These are phyloP conservation scores for Clitarchus hookeri DNA, from an alignment of 2,888 invertebrate genomes.

Conservation along the genomic window DNA sequence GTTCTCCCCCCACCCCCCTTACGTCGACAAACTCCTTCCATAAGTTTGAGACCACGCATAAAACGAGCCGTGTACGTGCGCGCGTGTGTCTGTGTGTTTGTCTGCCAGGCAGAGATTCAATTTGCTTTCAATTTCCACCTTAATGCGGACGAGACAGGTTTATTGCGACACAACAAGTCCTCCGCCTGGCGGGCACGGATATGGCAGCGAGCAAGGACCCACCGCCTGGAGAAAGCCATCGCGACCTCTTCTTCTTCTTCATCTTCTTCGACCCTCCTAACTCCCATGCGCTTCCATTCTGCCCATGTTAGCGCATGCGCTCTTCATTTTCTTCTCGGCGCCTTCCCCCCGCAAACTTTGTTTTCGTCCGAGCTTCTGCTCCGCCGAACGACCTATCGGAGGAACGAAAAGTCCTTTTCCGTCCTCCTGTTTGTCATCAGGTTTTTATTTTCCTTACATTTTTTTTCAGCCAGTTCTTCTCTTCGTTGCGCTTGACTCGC, in stretches of 20 bases:
- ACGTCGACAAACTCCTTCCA: too few species aligned
- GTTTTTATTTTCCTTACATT: neutral
- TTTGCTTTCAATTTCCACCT: conserved; percentile 2
- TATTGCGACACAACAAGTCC: neutral
- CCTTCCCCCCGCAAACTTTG: neutral
- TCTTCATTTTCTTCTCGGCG: neutral
- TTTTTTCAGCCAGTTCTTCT: neutral
- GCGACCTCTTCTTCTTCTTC: neutral
- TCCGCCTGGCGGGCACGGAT: too few species aligned
- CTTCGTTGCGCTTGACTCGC: too few species aligned
- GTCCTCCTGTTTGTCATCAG: neutral
- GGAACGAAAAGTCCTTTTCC: neutral
- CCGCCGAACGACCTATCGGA: neutral
- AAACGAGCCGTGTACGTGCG: neutral
- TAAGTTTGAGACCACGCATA: neutral
- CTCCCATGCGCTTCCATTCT: too few species aligned
- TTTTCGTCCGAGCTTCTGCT: neutral
- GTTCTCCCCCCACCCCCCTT: too few species aligned
- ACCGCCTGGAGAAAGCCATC: neutral
- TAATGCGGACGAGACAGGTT: conserved; percentile 7
- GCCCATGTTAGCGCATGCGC: neutral
- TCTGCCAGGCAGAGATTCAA: neutral
- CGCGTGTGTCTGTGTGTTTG: too few species aligned
- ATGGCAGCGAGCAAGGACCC: neutral
- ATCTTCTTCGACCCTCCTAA: neutral